phyloP scores from a whole-genome alignment of 2,113 vertebrate genomes.

The Podarcis muralis region DNA sequence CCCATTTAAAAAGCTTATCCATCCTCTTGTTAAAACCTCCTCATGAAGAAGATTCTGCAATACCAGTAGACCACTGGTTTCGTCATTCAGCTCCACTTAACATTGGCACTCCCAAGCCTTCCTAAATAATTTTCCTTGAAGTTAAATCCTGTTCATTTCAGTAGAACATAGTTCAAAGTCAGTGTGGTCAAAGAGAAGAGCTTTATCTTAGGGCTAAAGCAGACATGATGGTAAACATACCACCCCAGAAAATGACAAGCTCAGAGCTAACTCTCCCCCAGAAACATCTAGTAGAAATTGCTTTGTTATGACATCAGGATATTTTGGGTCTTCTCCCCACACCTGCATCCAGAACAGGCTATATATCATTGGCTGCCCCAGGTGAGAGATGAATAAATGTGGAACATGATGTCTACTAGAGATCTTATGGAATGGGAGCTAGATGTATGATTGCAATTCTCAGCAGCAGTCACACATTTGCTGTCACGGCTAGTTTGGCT shows the following conservation, averaged over 20 bases:
- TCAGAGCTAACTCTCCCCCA: background rate
- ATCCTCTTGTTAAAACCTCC: background rate
- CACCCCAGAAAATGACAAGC: background rate
- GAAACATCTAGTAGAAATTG: background rate
- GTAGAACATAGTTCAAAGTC: background rate
- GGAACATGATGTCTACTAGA: background rate
- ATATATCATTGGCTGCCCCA: background rate
- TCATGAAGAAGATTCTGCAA: slow-evolving; percentile 14
- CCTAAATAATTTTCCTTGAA: background rate
- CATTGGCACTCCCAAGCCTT: background rate
- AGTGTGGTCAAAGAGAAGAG: background rate
- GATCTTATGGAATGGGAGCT: background rate
- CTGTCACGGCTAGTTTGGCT: background rate
- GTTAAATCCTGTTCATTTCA: slow-evolving; percentile 1
- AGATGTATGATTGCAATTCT: background rate
- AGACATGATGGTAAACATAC: background rate
- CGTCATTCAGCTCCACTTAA: background rate
- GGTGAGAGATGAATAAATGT: background rate
- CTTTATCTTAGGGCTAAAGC: background rate
- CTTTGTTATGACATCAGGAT: background rate
- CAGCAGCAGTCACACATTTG: no score
- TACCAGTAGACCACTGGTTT: background rate
- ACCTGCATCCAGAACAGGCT: background rate
- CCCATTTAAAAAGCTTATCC: background rate
- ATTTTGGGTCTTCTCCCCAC: background rate